phyloP scores from a whole-genome alignment of 2,113 vertebrate species.

The Thymallus thymallus region DNA sequence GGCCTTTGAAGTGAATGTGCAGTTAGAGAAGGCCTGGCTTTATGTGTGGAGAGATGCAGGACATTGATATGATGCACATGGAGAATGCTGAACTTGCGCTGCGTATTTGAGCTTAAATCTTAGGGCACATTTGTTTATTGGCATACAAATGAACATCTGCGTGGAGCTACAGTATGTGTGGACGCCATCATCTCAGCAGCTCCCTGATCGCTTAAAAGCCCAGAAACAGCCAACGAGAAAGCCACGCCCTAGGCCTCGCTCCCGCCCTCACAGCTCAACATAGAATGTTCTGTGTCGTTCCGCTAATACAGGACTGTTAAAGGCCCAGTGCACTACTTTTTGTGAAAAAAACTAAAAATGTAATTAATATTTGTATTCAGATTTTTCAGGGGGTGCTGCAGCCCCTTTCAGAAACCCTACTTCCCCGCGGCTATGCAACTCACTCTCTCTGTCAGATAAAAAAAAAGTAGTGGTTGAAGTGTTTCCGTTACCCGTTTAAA shows the following conservation, averaged over 20 bases:
- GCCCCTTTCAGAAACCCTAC: no score
- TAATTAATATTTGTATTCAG: no score
- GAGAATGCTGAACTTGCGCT: conserved; percentile 64
- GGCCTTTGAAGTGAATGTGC: conserved; percentile 55
- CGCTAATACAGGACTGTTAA: no score
- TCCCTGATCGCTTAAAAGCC: conserved; percentile 68
- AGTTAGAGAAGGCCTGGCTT: conserved; percentile 27
- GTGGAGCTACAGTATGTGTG: conserved; percentile 58
- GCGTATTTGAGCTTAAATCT: conserved; percentile 70
- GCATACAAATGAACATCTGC: conserved; percentile 74
- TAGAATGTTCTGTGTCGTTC: conserved; percentile 53
- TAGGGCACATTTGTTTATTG: conserved; percentile 73
- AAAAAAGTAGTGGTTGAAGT: no score
- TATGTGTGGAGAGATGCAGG: conserved; percentile 44
- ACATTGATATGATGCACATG: conserved; percentile 55
- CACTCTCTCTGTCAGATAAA: no score
- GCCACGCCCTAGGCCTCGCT: conserved; percentile 37
- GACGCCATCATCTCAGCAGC: conserved; percentile 58
- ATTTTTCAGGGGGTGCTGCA: no score
- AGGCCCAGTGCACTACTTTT: background rate
- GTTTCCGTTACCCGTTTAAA: no score
- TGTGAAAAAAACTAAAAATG: no score
- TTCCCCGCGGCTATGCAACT: no score
- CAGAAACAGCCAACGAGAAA: conserved; percentile 54
- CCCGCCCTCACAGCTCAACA: conserved; percentile 14